Conservation (phyloP, 2,797 vertebrate species). For the Pantherophis alleghaniensis region DNA sequence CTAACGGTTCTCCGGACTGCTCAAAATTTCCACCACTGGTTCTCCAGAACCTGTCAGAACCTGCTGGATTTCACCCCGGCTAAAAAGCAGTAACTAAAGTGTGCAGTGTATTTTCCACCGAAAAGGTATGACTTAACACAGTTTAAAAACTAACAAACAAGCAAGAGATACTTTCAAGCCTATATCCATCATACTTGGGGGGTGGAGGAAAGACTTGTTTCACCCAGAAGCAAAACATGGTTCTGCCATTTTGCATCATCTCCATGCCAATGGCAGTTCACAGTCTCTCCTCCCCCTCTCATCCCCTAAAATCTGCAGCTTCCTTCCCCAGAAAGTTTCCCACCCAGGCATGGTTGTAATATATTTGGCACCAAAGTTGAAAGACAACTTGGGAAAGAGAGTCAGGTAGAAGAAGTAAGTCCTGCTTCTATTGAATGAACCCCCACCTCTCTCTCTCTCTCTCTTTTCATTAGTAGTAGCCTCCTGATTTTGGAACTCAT, state of each 20-base stretch:
- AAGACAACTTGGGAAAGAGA: not conserved
- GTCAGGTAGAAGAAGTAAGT: conserved; percentile 30
- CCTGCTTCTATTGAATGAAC: conserved; percentile 54
- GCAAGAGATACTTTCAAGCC: not conserved
- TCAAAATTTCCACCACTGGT: too few species aligned
- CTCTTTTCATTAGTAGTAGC: conserved; percentile 49
- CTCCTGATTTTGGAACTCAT: not conserved
- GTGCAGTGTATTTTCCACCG: too few species aligned
- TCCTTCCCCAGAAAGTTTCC: not conserved
- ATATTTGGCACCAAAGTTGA: not conserved
- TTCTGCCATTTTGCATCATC: not conserved
- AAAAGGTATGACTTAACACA: too few species aligned
- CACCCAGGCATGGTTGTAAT: not conserved
- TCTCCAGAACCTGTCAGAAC: too few species aligned
- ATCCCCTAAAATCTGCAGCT: not conserved
- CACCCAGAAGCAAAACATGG: not conserved
- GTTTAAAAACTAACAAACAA: not conserved
- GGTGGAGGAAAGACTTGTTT: not conserved
- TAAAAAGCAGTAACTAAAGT: not conserved
- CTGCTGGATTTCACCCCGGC: too few species aligned
- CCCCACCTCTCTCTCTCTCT: not conserved
- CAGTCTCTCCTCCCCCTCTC: not conserved
- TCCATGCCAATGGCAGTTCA: not conserved
- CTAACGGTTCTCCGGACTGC: too few species aligned
- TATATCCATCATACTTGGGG: not conserved